Base-by-base conservation (phyloP, 1,140 invertebrate genomes). In the Tetraneura akinire region DNA sequence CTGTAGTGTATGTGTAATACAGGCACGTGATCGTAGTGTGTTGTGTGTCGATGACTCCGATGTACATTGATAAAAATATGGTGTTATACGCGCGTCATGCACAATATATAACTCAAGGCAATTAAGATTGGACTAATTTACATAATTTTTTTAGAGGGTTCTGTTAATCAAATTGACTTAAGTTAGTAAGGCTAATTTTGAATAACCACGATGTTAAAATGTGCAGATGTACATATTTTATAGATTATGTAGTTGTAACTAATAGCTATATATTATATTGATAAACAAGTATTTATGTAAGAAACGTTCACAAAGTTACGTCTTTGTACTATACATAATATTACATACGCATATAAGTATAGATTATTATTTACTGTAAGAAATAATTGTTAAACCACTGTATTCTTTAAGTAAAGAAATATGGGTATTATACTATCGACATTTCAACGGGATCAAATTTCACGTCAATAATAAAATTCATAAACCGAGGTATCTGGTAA, bases 81-180 rank as follows among this genome's bases (percentile, higher is more conserved):
- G n/a, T n/a, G 16, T 64, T 37, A 37, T 37, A 37, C 32, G 29
- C 32, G 18, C 62, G 62, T 64, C 32, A 64, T 21, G 13, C n/a
- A 3, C 23, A n/a, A 11, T 11, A 21, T 1, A 21, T 0, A 11
- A 18, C 9, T 37, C 16, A 11, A 10, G 4, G 32, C 62, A 64
- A 64, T 64, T 64, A 21, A 64, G 62, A 64, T 64, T 64, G 62
- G 18, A 21, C 3, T 64, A 9, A 21, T 37, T 64, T 42, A 18
- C 32, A 64, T 64, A 62, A 18, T 32, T 32, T 26, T 2, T 62
- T 11, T 18, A 32, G n/a, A 42, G 18, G 32, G 18, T 37, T 6
- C 16, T 32, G n/a, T 37, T 64, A 42, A 64, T 37, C 32, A 23
- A 64, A 42, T n/a, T n/a, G 11, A n/a, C 62, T 64, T 21, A 21